Percentiles rank a stretch among this genome's conserved stretches.
phyloP scores from a whole-genome alignment of 2,888 invertebrate genomes.

The Metacarcinus magister region DNA sequence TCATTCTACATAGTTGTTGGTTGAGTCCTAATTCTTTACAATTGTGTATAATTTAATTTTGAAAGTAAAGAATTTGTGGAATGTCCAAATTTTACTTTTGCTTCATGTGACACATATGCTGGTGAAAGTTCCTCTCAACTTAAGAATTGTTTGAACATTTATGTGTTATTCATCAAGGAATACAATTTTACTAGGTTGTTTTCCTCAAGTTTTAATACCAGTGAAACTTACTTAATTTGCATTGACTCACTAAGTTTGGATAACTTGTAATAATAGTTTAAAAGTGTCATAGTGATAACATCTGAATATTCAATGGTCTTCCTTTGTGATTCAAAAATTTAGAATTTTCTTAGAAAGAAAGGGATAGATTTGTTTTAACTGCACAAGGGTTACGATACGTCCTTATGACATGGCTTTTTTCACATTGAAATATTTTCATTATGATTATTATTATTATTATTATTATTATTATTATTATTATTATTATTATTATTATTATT shows the following conservation, averaged over 20 bases:
- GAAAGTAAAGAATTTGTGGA: not conserved
- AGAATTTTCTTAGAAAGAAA: not conserved
- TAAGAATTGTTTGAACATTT: not conserved
- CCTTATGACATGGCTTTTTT: not conserved
- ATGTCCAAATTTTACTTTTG: not conserved
- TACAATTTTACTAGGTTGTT: not conserved
- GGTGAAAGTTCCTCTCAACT: slow-evolving; percentile 49
- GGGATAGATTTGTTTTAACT: not conserved
- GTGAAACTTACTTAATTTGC: not conserved
- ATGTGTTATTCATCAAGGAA: not conserved
- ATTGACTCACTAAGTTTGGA: not conserved
- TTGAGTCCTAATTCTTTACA: not conserved
- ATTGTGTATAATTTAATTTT: not conserved
- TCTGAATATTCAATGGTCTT: not conserved
- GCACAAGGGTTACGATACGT: not conserved
- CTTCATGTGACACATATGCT: not conserved
- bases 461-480: not conserved
- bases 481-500: too few relatives aligned
- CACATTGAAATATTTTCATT: not conserved
- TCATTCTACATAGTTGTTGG: not conserved
- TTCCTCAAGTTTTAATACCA: not conserved
- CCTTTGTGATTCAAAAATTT: not conserved
- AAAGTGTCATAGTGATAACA: not conserved
- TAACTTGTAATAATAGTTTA: not conserved
- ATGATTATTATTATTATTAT: not conserved